Evolutionary conservation across 2,113 vertebrate species (phyloP), one percentile per base, ranked within the genome.

Genomic region (Misgurnus mizolepis): DNA sequence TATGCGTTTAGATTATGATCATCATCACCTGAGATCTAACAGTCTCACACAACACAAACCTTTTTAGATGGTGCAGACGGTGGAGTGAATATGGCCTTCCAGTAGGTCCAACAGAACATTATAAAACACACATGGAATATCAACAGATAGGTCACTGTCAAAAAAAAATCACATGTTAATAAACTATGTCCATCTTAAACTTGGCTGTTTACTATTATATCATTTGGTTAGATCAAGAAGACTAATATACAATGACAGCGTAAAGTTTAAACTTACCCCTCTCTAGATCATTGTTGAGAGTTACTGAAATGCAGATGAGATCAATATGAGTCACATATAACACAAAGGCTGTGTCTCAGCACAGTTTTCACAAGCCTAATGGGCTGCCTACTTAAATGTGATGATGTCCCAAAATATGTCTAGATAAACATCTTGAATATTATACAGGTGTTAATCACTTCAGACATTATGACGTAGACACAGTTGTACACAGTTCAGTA

Each of bases 41-140:
- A 47, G 45, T 47, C 7, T 47, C 45, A 47, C 45, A 47, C 39
- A 18, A 3, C 55, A 67, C 8, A 17, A 45, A 98, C 98, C 97
- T 99, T 97, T 90, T 98, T 96, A 87, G 91, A 95, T 65, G 98
- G 97, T 43, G 93, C 90, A n/a, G 94, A 88, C 10, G 95, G 94
- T 65, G 95, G 93, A 76, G 96, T 99, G 67, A 99, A 99, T 88
- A 99, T 95, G 83, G 98, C 95, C 88, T 96, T 98, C 96, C 96
- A 99, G 12, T 99, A 99, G 0, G 98, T 96, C 97, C 98, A 99
- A 74, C 94, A 92, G 86, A 99, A 98, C 92, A 99, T 96, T 81
- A 94, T 92, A 88, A 99, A 98, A 85, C 97, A 95, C 83, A 95
- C 89, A 83, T 99, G 98, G 89, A 98, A 99, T 45, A 96, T 87